phyloP scores from a whole-genome alignment of 2,797 vertebrate species.

The Macrochelys suwanniensis region DNA sequence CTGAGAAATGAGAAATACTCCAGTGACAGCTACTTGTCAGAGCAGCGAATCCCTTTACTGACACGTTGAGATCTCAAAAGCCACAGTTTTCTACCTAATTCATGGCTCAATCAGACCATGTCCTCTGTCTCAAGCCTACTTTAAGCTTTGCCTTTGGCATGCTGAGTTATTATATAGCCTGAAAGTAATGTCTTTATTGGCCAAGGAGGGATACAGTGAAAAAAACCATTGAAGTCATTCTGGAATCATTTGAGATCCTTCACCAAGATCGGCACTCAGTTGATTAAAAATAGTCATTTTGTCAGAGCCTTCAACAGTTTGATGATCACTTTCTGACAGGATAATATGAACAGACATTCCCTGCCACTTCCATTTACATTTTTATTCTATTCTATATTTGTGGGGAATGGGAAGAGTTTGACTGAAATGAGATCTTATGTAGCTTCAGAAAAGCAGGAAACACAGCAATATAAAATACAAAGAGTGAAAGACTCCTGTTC shows the following conservation, averaged over 20 bases:
- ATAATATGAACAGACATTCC: constrained; percentile 54
- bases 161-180: constrained; percentile 54
- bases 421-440: constrained; percentile 35
- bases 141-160: constrained; percentile 74
- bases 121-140: constrained; percentile 75
- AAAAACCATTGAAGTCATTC: constrained; percentile 39
- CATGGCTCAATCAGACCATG: constrained; percentile 75
- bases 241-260: constrained; percentile 40
- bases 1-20: constrained; percentile 63
- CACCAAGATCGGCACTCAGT: background rate
- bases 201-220: background rate
- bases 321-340: background rate
- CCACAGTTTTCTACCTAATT: constrained; percentile 79
- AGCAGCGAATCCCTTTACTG: constrained; percentile 54
- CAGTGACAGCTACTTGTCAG: constrained; percentile 58
- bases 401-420: constrained; percentile 60
- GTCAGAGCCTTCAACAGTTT: constrained; percentile 57
- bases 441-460: constrained; percentile 41
- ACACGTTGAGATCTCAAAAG: constrained; percentile 71
- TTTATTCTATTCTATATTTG: constrained; percentile 48
- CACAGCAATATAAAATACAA: background rate
- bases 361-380: constrained; percentile 71
- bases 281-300: constrained; percentile 71
- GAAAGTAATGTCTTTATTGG: constrained; percentile 48
- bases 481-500: background rate